Evolutionary conservation across 2,113 vertebrate species (phyloP).

Genomic region (Eulacestoma nigropectus): DNA sequence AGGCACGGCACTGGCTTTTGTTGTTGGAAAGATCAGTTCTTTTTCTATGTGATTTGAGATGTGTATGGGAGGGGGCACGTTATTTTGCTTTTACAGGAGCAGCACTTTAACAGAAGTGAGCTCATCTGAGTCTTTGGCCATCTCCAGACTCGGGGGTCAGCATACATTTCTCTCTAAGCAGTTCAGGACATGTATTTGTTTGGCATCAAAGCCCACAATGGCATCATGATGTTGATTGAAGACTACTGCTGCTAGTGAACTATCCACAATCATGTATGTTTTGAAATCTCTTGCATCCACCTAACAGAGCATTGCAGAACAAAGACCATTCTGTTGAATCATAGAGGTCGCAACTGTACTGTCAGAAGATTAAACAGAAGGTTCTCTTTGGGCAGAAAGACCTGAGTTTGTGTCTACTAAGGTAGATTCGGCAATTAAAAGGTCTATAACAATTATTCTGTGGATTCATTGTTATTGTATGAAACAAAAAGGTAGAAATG

Average conservation of each 20-base stretch:
- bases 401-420: neutral
- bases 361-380: neutral
- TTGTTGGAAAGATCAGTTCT: conserved; percentile 66
- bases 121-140: conserved; percentile 2
- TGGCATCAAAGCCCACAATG: neutral
- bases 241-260: neutral
- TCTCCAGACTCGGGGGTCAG: neutral
- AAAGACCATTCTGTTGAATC: neutral
- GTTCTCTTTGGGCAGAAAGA: neutral
- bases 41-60: conserved; percentile 43
- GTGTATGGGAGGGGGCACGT: neutral
- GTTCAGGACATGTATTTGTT: neutral
- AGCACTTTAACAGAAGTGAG: conserved; percentile 9
- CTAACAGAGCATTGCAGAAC: neutral
- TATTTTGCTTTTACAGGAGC: conserved; percentile 30
- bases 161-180: neutral
- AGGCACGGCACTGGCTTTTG: conserved; percentile 69
- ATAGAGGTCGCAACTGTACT: neutral
- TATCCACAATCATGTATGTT: neutral
- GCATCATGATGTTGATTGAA: neutral
- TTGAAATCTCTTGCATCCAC: neutral
- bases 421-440: neutral
- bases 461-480: neutral
- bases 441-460: neutral
- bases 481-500: neutral